Conservation (phyloP, 2,113 vertebrate genomes). For the Protobothrops mucrosquamatus region DNA sequence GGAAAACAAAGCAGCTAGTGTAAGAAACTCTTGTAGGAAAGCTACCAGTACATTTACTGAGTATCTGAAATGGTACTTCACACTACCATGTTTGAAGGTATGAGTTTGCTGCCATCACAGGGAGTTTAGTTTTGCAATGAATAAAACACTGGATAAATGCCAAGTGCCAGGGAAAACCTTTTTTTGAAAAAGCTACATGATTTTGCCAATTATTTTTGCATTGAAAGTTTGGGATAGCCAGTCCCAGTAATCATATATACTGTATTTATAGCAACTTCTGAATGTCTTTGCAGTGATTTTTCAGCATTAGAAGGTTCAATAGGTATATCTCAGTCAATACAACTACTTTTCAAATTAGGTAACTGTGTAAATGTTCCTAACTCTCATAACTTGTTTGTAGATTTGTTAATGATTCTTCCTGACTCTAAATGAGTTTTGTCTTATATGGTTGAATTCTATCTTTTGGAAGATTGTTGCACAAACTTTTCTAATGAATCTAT, state of each 20-base stretch:
- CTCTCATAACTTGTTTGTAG: constrained; percentile 11
- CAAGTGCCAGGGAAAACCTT: not conserved
- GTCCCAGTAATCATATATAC: not conserved
- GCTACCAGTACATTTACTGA: not conserved
- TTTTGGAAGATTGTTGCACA: constrained; percentile 9
- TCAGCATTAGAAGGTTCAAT: not conserved
- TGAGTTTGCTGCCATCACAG: not conserved
- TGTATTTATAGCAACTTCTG: not conserved
- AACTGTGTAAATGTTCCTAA: constrained; percentile 15
- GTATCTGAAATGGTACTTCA: not conserved
- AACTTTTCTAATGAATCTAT: constrained; percentile 8
- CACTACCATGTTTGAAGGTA: not conserved
- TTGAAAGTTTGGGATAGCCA: not conserved
- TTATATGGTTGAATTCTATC: constrained; percentile 4
- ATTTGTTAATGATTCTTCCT: constrained; percentile 14
- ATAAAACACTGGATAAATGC: not conserved
- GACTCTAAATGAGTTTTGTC: constrained; percentile 15
- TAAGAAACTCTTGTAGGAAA: not conserved
- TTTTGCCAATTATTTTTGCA: not conserved
- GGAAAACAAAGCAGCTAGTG: not conserved
- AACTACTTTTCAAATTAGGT: constrained; percentile 15
- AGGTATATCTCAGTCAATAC: constrained; percentile 11
- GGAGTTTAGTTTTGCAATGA: not conserved
- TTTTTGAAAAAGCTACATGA: not conserved
- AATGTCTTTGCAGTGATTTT: not conserved